A percentile compares a stretch with the other conserved stretches of the same genome.
Evolutionary conservation across 2,113 vertebrate genomes (phyloP).

Genomic region (Leucopsar rothschildi): DNA sequence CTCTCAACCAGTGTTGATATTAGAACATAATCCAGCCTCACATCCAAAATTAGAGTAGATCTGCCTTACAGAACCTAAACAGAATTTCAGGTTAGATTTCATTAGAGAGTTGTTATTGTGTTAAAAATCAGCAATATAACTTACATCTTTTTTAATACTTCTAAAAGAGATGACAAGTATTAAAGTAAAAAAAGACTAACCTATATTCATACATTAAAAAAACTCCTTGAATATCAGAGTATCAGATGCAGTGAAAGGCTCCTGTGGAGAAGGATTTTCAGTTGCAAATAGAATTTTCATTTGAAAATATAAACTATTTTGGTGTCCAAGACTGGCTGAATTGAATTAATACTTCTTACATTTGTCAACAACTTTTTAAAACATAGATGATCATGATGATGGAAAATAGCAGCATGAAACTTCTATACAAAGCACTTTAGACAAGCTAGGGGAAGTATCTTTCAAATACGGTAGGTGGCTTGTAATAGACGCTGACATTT

Average conservation of each 20-base stretch:
- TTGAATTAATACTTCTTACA: neutral
- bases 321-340: neutral
- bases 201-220: neutral
- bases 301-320: neutral
- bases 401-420: neutral
- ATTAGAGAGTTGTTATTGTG: neutral
- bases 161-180: neutral
- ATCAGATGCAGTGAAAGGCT: neutral
- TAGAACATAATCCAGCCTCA: neutral
- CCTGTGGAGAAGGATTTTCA: neutral
- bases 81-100: neutral
- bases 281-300: neutral
- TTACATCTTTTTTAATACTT: neutral
- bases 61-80: neutral
- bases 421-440: neutral
- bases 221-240: neutral
- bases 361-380: neutral
- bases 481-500: neutral
- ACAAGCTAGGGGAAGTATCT: neutral
- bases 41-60: neutral
- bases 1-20: neutral
- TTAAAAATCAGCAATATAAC: neutral
- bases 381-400: neutral
- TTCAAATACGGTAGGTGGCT: neutral
- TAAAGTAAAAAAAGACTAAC: neutral